Evolutionary conservation across 2,113 vertebrate genomes (phyloP), one percentile per base, ranked within the genome.

Genomic region (Ptychochromis oligacanthus): DNA sequence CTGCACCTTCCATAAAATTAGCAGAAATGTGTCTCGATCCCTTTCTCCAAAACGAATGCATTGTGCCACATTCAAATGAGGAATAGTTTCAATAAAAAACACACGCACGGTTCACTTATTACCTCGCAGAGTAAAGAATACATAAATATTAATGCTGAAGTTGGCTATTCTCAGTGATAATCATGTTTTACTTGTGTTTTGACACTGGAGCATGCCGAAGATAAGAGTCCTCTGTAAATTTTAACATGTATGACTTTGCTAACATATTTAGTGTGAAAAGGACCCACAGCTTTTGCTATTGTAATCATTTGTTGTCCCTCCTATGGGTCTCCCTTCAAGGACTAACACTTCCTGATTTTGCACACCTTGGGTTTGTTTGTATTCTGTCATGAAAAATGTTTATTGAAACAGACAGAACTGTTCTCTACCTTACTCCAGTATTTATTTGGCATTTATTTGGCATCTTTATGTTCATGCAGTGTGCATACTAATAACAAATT

Each of bases 1-100:
- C 26, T 28, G 36, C 7, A 7, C 20, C 83, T 87, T 75, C 84
- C 75, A 75, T 58, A n/a, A 76, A 84, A 87, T 87, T 79, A 84
- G 80, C 43, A 55, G 61, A 64, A 36, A 38, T 28, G 20, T 56
- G 24, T 24, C 36, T 40, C 17, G 40, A 79, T 79, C 24, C 24
- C 43, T 70, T 52, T 46, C 67, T 49, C 36, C 56, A 70, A 70
- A 70, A 72, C 76, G 31, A 31, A 49, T 81, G 57, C 46, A 57
- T 24, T 55, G 26, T 14, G 75, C 43, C 54, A 15, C 70, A 83
- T 80, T 87, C 12, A 79, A 38, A 40, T 77, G 70, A 49, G 62
- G 80, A 74, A 87, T 64, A 9, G 28, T 22, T 40, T 36, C 10
- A 28, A 17, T 17, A 18, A 20, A 78, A 77, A 26, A 54, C 2